Percentiles rank a stretch among this genome's conserved stretches.
phyloP scores from a whole-genome alignment of 2,888 invertebrate species.

The Synanthedon andrenaeformis region DNA sequence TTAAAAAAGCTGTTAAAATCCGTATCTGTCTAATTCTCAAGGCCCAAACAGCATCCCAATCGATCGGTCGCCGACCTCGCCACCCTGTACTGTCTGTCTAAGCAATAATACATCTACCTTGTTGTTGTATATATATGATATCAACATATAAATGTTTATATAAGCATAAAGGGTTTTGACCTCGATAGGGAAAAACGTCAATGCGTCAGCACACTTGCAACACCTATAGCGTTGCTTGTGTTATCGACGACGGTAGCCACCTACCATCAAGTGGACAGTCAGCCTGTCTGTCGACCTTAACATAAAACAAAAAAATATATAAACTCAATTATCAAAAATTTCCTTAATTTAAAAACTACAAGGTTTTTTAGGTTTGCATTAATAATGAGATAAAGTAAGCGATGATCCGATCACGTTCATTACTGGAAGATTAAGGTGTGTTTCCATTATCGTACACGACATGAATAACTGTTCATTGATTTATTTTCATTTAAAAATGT shows the following conservation, averaged over 20 bases:
- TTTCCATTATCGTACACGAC: constrained; percentile 12
- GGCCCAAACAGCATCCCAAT: constrained; percentile 48
- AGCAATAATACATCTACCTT: constrained; percentile 24
- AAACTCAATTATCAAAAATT: too few species aligned
- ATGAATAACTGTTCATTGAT: too few species aligned
- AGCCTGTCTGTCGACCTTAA: too few species aligned
- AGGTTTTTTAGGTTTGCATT: not conserved
- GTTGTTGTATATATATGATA: constrained; percentile 5
- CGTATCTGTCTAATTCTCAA: constrained; percentile 21
- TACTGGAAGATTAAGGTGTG: constrained; percentile 5
- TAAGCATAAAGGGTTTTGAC: not conserved
- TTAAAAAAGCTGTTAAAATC: constrained; percentile 6
- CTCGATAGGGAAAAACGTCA: not conserved
- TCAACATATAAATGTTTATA: not conserved
- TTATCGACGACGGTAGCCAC: too few species aligned
- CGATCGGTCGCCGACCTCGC: constrained; percentile 39
- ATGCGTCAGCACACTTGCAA: too few species aligned
- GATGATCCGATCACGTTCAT: not conserved
- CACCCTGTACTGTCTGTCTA: constrained; percentile 28
- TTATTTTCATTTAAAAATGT: too few species aligned
- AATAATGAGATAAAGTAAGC: not conserved
- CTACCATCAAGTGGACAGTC: too few species aligned
- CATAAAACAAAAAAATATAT: too few species aligned
- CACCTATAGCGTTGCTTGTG: too few species aligned
- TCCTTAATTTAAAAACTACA: not conserved